Conservation (phyloP, 2,888 invertebrate genomes). For the Eutolmus rufibarbis region DNA sequence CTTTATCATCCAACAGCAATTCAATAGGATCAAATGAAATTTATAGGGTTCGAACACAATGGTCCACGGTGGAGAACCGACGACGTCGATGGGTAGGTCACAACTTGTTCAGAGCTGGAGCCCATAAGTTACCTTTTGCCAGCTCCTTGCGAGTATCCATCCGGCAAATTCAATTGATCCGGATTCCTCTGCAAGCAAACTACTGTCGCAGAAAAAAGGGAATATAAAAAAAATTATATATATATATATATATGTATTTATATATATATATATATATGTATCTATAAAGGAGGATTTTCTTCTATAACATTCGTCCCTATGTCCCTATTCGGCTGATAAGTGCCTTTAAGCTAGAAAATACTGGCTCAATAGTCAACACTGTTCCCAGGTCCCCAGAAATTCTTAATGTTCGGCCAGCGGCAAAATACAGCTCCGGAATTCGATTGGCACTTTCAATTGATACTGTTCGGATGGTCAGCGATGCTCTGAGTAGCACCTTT, state of each 20-base stretch:
- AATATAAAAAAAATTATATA: not conserved
- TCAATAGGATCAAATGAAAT: not conserved
- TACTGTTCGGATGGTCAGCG: not conserved
- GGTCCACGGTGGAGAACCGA: not conserved
- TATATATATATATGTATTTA: not conserved
- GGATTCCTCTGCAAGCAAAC: not conserved
- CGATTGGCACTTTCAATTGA: conserved; percentile 15
- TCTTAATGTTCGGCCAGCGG: conserved; percentile 3
- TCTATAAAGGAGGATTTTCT: not conserved
- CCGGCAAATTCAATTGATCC: not conserved
- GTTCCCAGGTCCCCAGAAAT: not conserved
- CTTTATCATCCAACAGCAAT: not conserved
- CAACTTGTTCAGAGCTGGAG: not conserved
- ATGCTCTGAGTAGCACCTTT: not conserved
- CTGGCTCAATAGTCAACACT: not conserved
- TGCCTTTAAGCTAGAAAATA: not conserved
- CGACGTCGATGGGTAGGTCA: not conserved
- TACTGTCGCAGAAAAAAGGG: not conserved
- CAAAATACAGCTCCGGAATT: conserved; percentile 2
- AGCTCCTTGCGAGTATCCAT: not conserved
- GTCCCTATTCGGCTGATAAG: not conserved
- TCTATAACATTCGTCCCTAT: not conserved
- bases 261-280: not conserved
- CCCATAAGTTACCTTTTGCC: not conserved
- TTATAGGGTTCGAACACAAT: not conserved